Conservation (phyloP, 2,113 vertebrate genomes). For the Tamias sibiricus region DNA sequence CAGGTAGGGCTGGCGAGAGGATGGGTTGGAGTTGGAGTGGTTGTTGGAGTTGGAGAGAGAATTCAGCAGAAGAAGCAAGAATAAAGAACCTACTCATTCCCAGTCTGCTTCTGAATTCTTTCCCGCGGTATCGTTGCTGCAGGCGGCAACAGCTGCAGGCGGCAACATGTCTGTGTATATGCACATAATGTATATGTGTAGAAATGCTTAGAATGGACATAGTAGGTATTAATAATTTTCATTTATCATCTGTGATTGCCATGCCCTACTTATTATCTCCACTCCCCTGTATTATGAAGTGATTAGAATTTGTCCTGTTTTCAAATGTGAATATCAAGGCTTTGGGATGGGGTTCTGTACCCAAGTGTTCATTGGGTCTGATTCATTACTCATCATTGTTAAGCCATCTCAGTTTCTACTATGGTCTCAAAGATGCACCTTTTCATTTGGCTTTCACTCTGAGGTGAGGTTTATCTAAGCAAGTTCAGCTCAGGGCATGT, state of each 20-base stretch:
- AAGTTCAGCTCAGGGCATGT: background rate
- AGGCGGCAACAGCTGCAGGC: no score
- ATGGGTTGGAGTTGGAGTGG: no score
- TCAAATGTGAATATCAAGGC: background rate
- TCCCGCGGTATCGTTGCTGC: no score
- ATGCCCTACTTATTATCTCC: background rate
- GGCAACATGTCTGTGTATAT: no score
- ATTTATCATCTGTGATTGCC: background rate
- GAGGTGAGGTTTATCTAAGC: background rate
- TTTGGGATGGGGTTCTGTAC: background rate
- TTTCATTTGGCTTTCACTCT: slow-evolving; percentile 29
- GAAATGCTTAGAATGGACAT: background rate
- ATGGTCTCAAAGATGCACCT: background rate
- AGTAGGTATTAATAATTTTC: slow-evolving; percentile 5
- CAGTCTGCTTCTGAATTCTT: no score
- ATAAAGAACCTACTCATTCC: no score
- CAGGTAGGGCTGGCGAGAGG: no score
- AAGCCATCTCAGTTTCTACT: slow-evolving; percentile 10
- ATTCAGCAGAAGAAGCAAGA: no score
- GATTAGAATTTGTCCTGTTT: slow-evolving; percentile 39
- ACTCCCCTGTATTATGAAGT: background rate
- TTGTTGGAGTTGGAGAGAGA: no score
- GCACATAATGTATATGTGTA: background rate
- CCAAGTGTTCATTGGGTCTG: background rate
- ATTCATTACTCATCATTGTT: background rate